A percentile compares a stretch with the other conserved stretches of the same genome.
phyloP scores from a whole-genome alignment of 2,797 vertebrate genomes.

The Poeciliopsis turneri region DNA sequence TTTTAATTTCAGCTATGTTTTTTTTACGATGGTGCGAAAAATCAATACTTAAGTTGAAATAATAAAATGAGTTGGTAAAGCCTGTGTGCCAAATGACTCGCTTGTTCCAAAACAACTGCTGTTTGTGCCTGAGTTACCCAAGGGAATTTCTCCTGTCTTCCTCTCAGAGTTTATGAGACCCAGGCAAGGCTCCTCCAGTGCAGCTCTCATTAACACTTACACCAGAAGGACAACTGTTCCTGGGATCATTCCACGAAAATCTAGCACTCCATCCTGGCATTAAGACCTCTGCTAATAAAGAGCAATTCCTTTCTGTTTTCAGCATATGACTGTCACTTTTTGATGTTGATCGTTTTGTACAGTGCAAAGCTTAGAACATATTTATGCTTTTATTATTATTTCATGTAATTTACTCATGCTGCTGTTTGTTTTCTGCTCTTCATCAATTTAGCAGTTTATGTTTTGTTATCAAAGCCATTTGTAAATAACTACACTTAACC shows the following conservation, averaged over 20 bases:
- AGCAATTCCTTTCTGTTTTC: neutral
- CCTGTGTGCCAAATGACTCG: neutral
- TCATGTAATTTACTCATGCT: neutral
- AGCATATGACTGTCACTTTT: neutral
- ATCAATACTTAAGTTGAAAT: neutral
- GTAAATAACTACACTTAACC: slow-evolving; percentile 2
- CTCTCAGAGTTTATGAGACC: slow-evolving; percentile 69
- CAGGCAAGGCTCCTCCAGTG: slow-evolving; percentile 72
- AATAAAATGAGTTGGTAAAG: neutral
- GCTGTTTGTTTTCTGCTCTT: slow-evolving; percentile 5
- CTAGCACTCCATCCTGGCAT: slow-evolving; percentile 82
- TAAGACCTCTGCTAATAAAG: slow-evolving; percentile 44
- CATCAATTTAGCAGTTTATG: slow-evolving; percentile 3
- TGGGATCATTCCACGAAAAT: slow-evolving; percentile 71
- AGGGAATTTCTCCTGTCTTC: neutral
- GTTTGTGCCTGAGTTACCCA: neutral
- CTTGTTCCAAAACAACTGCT: neutral
- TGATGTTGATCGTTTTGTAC: neutral
- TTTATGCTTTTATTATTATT: neutral
- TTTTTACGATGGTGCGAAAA: neutral
- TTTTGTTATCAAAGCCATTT: neutral
- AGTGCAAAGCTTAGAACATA: neutral
- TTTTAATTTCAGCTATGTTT: neutral
- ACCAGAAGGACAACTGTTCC: slow-evolving; percentile 52
- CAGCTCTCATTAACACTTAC: slow-evolving; percentile 50